phyloP scores from a whole-genome alignment of 2,797 vertebrate genomes.

The Enteromius thamalakanensis region DNA sequence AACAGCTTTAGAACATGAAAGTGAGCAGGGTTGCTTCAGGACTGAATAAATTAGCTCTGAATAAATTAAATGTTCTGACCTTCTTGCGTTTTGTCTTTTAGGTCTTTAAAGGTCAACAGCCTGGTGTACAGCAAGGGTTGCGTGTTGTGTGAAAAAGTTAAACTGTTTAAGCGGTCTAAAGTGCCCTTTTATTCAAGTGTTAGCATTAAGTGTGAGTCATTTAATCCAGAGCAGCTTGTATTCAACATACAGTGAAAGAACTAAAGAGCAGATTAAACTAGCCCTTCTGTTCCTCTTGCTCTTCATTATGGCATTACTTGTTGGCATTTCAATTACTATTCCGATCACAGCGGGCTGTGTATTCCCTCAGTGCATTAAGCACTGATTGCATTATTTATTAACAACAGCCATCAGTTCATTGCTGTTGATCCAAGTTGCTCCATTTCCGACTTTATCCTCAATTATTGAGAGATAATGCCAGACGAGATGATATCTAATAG shows the following conservation, averaged over 20 bases:
- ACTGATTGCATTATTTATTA: slow-evolving; percentile 72
- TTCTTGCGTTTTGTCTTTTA: slow-evolving; percentile 21
- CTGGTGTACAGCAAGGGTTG: neutral
- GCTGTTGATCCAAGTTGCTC: slow-evolving; percentile 69
- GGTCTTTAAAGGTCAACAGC: slow-evolving; percentile 32
- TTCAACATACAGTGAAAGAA: slow-evolving; percentile 37
- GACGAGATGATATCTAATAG: slow-evolving; percentile 56
- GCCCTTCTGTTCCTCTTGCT: slow-evolving; percentile 16
- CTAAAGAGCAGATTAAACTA: slow-evolving; percentile 29
- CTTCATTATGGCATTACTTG: slow-evolving; percentile 60
- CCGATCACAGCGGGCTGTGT: slow-evolving; percentile 65
- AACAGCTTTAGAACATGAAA: neutral
- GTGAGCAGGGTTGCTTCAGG: neutral
- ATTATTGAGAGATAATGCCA: slow-evolving; percentile 72
- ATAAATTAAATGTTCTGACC: slow-evolving; percentile 22
- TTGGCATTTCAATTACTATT: slow-evolving; percentile 70
- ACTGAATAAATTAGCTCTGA: slow-evolving; percentile 30
- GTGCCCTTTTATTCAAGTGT: slow-evolving; percentile 32
- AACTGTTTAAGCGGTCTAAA: slow-evolving; percentile 27
- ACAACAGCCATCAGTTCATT: slow-evolving; percentile 61
- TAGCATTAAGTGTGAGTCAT: slow-evolving; percentile 22
- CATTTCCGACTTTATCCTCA: slow-evolving; percentile 68
- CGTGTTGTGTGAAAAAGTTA: slow-evolving; percentile 25
- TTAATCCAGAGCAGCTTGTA: slow-evolving; percentile 32
- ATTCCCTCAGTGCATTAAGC: slow-evolving; percentile 61